Conservation (phyloP, 1,140 invertebrate species). For the Diorhabda carinulata region DNA sequence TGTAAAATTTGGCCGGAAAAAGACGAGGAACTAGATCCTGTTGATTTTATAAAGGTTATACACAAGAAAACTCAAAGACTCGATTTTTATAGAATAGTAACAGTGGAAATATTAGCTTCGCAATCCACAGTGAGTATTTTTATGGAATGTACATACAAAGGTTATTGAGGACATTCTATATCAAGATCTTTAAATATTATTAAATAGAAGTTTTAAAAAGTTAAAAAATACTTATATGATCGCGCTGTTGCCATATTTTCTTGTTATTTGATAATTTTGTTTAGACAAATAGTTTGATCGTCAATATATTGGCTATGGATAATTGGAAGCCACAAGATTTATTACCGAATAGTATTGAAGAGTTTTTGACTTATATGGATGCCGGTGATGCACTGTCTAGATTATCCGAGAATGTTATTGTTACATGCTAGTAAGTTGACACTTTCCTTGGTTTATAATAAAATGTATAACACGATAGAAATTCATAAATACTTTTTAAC, state of each 20-base stretch:
- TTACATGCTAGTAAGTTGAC: slow-evolving; percentile 33
- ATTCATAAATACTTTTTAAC: too few species aligned
- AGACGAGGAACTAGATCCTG: slow-evolving; percentile 21
- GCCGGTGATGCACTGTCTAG: slow-evolving; percentile 21
- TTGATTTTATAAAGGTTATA: slow-evolving; percentile 18
- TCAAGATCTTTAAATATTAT: background rate
- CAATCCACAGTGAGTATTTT: background rate
- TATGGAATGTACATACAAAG: background rate
- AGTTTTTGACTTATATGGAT: slow-evolving; percentile 28
- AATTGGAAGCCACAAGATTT: slow-evolving; percentile 18
- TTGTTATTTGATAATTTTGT: slow-evolving; percentile 6
- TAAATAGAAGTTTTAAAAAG: too few species aligned
- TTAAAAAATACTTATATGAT: too few species aligned
- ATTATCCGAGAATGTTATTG: slow-evolving; percentile 17
- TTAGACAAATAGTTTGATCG: slow-evolving; percentile 12
- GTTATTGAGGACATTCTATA: background rate
- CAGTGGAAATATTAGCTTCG: slow-evolving; percentile 9
- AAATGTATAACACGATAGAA: background rate
- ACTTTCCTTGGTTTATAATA: background rate
- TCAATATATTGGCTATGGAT: slow-evolving; percentile 24
- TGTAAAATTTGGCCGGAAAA: slow-evolving; percentile 26
- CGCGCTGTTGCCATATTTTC: background rate
- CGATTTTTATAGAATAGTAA: slow-evolving; percentile 16
- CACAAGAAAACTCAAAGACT: slow-evolving; percentile 13
- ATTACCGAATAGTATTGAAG: slow-evolving; percentile 19